Evolutionary conservation across 2,888 invertebrate genomes (phyloP).

Genomic region (Ditula angustiorana): DNA sequence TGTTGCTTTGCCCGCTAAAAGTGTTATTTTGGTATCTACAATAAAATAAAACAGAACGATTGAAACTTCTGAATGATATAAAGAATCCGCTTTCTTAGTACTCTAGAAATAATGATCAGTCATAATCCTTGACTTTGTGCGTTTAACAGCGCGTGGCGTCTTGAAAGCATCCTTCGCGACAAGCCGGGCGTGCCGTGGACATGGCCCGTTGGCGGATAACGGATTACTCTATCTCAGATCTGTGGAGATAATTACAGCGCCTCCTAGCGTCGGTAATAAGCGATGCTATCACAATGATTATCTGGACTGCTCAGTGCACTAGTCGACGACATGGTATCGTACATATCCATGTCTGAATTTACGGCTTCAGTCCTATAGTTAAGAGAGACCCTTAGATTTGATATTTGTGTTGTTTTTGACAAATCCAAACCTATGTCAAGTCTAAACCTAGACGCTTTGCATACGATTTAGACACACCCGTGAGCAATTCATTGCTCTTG

Average conservation of each 20-base stretch:
- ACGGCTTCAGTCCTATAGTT: not conserved
- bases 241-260: conserved; percentile 28
- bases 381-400: not conserved
- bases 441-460: not conserved
- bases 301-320: conserved; percentile 8
- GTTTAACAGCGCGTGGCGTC: conserved; percentile 21
- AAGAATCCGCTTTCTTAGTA: not conserved
- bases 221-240: conserved; percentile 43
- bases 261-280: conserved; percentile 18
- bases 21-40: not conserved
- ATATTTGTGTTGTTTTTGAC: not conserved
- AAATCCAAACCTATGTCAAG: not conserved
- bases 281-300: conserved; percentile 24
- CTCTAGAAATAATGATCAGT: not conserved
- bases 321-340: not conserved
- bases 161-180: conserved; percentile 25
- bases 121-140: conserved; percentile 32
- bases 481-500: conserved; percentile 26
- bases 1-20: not conserved
- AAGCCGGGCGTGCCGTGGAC: conserved; percentile 29
- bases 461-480: not conserved
- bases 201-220: conserved; percentile 45
- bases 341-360: not conserved
- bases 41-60: not conserved
- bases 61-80: not conserved